phyloP scores from a whole-genome alignment of 2,888 invertebrate species.

The Troglohyphantes excavatus region DNA sequence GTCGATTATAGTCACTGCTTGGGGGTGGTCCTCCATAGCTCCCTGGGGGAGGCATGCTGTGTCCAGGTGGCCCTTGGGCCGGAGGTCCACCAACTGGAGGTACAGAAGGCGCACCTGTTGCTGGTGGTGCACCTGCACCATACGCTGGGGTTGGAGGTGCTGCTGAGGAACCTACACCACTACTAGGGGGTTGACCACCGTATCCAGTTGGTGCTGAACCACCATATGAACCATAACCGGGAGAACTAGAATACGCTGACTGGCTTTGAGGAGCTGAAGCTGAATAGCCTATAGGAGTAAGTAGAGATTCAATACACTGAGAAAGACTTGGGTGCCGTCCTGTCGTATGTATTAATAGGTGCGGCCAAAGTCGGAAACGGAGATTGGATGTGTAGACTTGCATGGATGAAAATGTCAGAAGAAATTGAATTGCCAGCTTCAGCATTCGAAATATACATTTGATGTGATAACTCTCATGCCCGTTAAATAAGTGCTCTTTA shows the following conservation, averaged over 20 bases:
- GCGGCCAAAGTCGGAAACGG: background rate
- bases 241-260: constrained; percentile 61
- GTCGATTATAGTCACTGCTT: constrained; percentile 65
- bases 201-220: constrained; percentile 71
- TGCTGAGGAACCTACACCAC: constrained; percentile 71
- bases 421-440: no score
- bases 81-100: constrained; percentile 69
- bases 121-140: constrained; percentile 67
- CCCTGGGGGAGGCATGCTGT: constrained; percentile 58
- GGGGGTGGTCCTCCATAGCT: constrained; percentile 74
- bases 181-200: constrained; percentile 70
- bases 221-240: constrained; percentile 73
- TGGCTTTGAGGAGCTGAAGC: constrained; percentile 74
- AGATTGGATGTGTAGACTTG: no score
- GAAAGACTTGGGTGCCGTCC: background rate
- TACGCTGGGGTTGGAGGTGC: constrained; percentile 70
- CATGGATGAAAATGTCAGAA: no score
- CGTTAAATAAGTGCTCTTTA: background rate
- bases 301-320: background rate
- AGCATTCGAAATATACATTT: no score
- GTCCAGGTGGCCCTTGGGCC: constrained; percentile 55
- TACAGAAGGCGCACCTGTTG: constrained; percentile 59
- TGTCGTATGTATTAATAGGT: background rate
- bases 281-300: constrained; percentile 52
- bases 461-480: background rate